A percentile compares a stretch with the other conserved stretches of the same genome.
These are phyloP conservation scores for Stomatorhinus walkeri DNA, from an alignment of 2,797 vertebrate genomes.

Conservation along the genomic window DNA sequence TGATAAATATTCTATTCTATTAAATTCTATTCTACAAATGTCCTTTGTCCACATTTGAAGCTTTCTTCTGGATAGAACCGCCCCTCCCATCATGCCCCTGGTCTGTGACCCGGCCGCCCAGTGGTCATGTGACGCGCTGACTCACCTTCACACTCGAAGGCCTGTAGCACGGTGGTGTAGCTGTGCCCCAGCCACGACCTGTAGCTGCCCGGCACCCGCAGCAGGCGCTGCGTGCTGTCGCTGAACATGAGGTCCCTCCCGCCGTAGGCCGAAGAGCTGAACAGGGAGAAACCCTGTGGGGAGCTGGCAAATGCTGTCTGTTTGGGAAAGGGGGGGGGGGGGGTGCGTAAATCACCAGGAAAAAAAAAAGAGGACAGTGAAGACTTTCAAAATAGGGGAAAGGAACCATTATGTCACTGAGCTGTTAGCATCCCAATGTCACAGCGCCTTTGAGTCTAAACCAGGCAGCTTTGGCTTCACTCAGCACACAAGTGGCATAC, in stretches of 20 bases:
- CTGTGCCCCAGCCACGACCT: constrained; percentile 65
- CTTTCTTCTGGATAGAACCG: neutral
- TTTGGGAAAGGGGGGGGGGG: constrained; percentile 19
- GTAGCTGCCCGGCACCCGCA: constrained; percentile 65
- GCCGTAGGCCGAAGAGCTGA: constrained; percentile 61
- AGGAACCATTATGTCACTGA: neutral
- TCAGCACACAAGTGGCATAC: neutral
- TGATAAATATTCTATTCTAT: neutral
- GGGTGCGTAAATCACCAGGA: neutral
- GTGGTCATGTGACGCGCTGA: neutral
- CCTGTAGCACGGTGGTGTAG: constrained; percentile 63
- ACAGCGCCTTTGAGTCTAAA: neutral
- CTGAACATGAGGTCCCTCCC: constrained; percentile 63
- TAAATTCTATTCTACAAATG: neutral
- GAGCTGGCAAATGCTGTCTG: constrained; percentile 62
- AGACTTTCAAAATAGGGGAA: neutral
- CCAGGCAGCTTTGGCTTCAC: neutral
- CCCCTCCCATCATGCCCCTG: neutral
- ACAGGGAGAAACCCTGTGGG: constrained; percentile 61
- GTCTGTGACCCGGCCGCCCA: neutral
- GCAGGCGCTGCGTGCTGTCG: constrained; percentile 63
- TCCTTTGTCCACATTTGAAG: neutral
- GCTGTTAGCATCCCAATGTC: neutral
- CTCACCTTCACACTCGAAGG: constrained; percentile 72
- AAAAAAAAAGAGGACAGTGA: neutral